Base-by-base conservation (phyloP, 2,888 invertebrate genomes). In the Autographa gamma region DNA sequence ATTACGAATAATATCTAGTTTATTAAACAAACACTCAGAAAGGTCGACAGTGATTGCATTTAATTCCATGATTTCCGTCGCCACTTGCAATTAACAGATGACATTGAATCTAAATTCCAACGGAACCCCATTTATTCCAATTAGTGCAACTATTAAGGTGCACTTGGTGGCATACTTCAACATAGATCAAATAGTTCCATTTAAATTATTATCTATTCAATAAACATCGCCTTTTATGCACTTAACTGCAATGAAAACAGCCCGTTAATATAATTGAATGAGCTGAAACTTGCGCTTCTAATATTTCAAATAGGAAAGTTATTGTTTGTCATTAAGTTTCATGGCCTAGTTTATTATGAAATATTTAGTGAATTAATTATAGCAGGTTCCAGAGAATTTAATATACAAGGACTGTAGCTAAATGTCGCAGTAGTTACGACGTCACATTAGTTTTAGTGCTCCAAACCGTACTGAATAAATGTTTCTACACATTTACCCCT, bases 51-150 rank as follows among this genome's bases (percentile, higher is more conserved):
- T 67, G 69, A 82, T 74, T 73, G 73, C 74, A 56, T 59, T 70
- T 43, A 67, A 69, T 67, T 56, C 79, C 68, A 66, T 63, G 73
- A 66, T 67, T 80, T 71, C 71, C 70, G 70, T 65, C 73, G 66
- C 71, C 66, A 69, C 66, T 83, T 66, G n/a, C 48, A 60, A 16
- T 43, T 69, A 72, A 80, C 73, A 60, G 71, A 78, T 76, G 81
- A 80, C 83, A 82, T 80, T 81, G 83, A 66, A 70, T 76, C 77
- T 63, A 72, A 75, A 80, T 76, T 70, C 76, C 76, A 64, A 54
- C 14, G 13, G 66, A 67, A 65, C 62, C 69, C 77, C 73, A 83
- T 81, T 83, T 65, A 81, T 81, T 81, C 81, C 83, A 81, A 81
- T 81, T 81, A 81, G 66, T 62, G 62, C 31, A 61, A 61, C 38